Base-by-base conservation (phyloP, 2,113 vertebrate genomes). In the Catagonus wagneri region DNA sequence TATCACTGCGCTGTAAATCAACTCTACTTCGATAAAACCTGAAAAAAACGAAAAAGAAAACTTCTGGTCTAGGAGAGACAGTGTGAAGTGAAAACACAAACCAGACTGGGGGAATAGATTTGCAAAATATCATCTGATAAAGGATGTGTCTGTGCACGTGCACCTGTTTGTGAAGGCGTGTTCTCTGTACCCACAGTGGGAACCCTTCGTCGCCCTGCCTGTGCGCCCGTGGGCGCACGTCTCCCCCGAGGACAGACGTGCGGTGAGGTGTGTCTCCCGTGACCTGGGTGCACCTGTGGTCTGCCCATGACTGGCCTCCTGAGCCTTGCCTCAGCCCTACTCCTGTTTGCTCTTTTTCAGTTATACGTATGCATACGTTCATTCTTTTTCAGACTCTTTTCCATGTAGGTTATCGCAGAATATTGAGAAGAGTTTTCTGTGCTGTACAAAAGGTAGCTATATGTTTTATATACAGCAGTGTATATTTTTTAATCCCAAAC, bases 261-360 rank as follows among this genome's bases (percentile, higher is more conserved):
- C 32, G 2, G 0, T 22, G 74, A 3, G 52, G 25, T 10, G 8
- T 27, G 58, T 10, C 36, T 72, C 14, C 36, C 20, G 27, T 50
- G 17, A 54, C 50, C 58, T 17, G 19, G 7, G 12, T 11, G n/a
- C 0, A 0, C 61, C 44, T 12, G 0, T 44, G 23, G 16, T 76
- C 61, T 68, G 11, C 17, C 29, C 13, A n/a, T 63, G 52, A 3
- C 22, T 44, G 52, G 19, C 60, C 81, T 29, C 11, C 20, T 14
- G 34, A 39, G 20, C 36, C 17, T 54, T 68, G 36, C 32, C 71
- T n/a, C 3, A 29, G 71, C 29, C 61, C 66, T 75, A 29, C 65
- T 63, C 32, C n/a, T 58, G n/a, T 56, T 19, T 1, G 60, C 72
- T 44, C 44, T 44, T 44, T 44, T 44, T 44, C 44, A 44, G 44